phyloP scores from a whole-genome alignment of 1,140 invertebrate genomes.

The Drosophila subpulchrella region DNA sequence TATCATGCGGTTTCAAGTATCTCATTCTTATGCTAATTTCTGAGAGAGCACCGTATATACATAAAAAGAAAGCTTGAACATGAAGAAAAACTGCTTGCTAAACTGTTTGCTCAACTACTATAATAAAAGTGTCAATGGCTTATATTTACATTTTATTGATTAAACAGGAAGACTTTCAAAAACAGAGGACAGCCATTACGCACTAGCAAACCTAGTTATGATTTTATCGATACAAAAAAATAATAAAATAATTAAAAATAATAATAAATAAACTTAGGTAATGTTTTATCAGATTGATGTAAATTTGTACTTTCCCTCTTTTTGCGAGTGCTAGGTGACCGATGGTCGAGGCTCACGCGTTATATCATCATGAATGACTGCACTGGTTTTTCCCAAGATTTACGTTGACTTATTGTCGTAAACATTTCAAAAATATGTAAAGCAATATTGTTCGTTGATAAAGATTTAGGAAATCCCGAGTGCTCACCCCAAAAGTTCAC shows the following conservation, averaged over 20 bases:
- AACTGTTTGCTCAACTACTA: neutral
- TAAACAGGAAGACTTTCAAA: neutral
- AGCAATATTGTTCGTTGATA: neutral
- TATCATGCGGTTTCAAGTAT: neutral
- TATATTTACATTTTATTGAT: neutral
- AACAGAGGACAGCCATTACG: neutral
- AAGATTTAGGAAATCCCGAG: constrained; percentile 2
- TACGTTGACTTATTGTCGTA: neutral
- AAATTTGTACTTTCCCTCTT: neutral
- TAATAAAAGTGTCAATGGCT: constrained; percentile 8
- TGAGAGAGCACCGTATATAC: neutral
- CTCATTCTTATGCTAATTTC: constrained; percentile 8
- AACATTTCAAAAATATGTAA: neutral
- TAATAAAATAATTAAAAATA: no score
- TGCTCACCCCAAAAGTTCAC: neutral
- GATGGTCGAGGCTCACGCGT: constrained; percentile 5
- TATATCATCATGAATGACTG: constrained; percentile 20
- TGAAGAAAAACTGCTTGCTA: neutral
- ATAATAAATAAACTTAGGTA: no score
- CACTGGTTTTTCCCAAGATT: neutral
- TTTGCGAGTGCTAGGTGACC: neutral
- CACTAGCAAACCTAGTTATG: neutral
- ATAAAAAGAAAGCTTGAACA: neutral
- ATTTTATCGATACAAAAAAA: neutral
- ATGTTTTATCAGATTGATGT: neutral